These are phyloP conservation scores for Hydropsyche tenuis DNA, from an alignment of 1,140 invertebrate species.

Conservation along the genomic window DNA sequence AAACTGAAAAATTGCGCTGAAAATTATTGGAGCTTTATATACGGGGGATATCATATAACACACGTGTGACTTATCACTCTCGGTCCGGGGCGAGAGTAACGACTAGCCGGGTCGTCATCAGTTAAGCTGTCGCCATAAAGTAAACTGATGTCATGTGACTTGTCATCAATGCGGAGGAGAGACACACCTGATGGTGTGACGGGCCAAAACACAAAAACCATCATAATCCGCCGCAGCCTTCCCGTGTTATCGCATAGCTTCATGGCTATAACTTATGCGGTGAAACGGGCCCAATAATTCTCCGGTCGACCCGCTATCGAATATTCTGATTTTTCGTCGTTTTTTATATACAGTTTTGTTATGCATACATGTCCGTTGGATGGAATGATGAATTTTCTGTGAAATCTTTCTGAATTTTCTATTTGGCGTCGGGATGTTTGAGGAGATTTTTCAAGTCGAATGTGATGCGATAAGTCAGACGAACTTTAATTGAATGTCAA, in stretches of 20 bases:
- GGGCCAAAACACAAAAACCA: conserved; percentile 36
- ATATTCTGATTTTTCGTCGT: too few species aligned
- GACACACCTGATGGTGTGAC: conserved; percentile 13
- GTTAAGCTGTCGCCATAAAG: conserved; percentile 44
- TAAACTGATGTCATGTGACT: conserved; percentile 46
- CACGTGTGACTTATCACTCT: conserved; percentile 13
- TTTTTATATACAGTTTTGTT: too few species aligned
- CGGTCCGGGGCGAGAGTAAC: conserved; percentile 1
- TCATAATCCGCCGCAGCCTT: conserved; percentile 43
- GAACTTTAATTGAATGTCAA: too few species aligned
- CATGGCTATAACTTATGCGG: too few species aligned
- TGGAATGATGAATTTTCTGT: too few species aligned
- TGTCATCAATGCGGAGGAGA: conserved; percentile 43
- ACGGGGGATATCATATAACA: too few species aligned
- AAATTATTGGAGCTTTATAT: conserved; percentile 17
- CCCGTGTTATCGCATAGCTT: conserved; percentile 35
- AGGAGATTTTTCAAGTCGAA: too few species aligned
- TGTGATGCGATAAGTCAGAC: too few species aligned
- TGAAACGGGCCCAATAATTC: conserved; percentile 48
- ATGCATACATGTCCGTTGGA: too few species aligned
- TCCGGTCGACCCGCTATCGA: conserved; percentile 4
- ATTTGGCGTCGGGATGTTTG: too few species aligned
- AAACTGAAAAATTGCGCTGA: not conserved
- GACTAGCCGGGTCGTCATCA: conserved; percentile 26
- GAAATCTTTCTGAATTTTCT: too few species aligned